Percentiles rank a stretch among this genome's conserved stretches.
These are phyloP conservation scores for Melanocharis versteri DNA, from an alignment of 2,113 vertebrate genomes.

Conservation along the genomic window DNA sequence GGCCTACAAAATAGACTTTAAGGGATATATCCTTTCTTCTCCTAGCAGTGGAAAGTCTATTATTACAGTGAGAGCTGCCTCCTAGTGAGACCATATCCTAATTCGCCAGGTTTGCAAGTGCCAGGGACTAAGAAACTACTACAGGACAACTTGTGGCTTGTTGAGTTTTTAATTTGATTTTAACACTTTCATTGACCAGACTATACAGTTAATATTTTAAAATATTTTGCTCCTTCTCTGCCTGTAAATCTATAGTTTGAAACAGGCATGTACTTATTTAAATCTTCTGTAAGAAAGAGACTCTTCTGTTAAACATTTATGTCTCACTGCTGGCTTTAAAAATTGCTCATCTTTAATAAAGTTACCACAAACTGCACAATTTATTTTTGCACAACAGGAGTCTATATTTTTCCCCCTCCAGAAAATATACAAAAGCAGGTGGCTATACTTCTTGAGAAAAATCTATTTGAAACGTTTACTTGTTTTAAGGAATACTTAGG, in stretches of 20 bases:
- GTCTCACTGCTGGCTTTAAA: conserved; percentile 55
- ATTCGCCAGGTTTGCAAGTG: background rate
- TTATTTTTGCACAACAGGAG: conserved; percentile 61
- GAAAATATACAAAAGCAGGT: conserved; percentile 74
- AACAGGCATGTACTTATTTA: conserved; percentile 64
- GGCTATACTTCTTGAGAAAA: conserved; percentile 60
- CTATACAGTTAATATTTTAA: conserved; percentile 46
- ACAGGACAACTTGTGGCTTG: conserved; percentile 8
- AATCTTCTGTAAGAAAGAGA: conserved; percentile 11
- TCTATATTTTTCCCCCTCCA: conserved; percentile 51
- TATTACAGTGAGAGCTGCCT: background rate
- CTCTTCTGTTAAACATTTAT: conserved; percentile 58
- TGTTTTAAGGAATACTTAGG: conserved; percentile 57
- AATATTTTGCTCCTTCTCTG: conserved; percentile 47
- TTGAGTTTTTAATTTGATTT: conserved; percentile 46
- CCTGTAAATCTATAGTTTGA: conserved; percentile 54
- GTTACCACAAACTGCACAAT: conserved; percentile 54
- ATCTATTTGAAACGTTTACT: conserved; percentile 63
- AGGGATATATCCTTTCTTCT: background rate
- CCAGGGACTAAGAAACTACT: background rate
- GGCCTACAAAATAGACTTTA: background rate
- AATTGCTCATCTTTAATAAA: conserved; percentile 66
- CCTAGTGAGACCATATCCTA: background rate
- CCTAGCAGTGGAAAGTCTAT: background rate
- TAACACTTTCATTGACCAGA: conserved; percentile 48